A percentile compares a stretch with the other conserved stretches of the same genome.
These are phyloP conservation scores for Ursus arctos DNA, from an alignment of 2,113 vertebrate species.

Conservation along the genomic window DNA sequence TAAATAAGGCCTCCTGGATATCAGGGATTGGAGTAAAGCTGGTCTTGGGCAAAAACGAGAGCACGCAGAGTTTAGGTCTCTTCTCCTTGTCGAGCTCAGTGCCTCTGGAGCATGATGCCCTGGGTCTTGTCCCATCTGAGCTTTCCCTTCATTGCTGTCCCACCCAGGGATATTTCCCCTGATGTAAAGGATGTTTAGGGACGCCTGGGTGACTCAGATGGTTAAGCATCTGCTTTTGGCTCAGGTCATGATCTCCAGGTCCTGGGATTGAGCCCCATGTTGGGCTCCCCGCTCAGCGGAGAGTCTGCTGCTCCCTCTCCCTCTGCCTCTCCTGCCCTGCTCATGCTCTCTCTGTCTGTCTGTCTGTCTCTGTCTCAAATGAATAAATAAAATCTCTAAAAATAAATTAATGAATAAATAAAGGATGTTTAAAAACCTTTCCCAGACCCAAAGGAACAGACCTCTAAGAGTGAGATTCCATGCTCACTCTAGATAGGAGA, in stretches of 20 bases:
- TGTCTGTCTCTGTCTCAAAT: no score
- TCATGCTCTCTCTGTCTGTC: background rate
- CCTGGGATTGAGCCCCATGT: background rate
- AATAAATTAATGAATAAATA: background rate
- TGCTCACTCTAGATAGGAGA: background rate
- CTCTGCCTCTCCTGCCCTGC: background rate
- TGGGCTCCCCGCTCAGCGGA: background rate
- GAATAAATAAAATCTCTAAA: no score
- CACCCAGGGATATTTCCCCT: background rate
- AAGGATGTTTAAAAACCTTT: background rate
- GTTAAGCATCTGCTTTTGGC: background rate
- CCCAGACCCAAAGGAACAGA: background rate
- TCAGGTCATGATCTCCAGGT: background rate
- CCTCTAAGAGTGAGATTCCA: background rate
- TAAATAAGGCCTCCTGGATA: background rate
- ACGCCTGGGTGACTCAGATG: background rate
- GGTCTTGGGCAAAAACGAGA: background rate
- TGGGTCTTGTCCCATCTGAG: background rate
- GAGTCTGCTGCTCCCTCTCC: background rate
- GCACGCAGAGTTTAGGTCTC: background rate
- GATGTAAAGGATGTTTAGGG: background rate
- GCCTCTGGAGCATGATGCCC: background rate
- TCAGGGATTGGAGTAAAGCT: background rate
- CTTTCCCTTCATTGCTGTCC: background rate
- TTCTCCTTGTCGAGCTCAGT: background rate